Conservation (phyloP, 2,797 vertebrate genomes). For the Oreochromis grahami region DNA sequence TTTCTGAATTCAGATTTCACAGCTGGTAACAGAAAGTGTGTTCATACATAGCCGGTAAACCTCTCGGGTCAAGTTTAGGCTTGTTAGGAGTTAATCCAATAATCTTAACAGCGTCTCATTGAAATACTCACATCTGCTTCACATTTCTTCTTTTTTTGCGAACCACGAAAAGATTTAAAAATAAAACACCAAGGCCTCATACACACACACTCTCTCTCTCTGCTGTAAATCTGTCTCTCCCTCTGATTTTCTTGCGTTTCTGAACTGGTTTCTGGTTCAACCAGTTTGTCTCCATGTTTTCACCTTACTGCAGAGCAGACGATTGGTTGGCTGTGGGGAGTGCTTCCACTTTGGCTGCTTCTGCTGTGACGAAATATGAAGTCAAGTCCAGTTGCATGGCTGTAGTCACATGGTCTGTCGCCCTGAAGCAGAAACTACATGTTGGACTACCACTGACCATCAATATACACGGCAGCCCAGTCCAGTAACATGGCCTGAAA, state of each 20-base stretch:
- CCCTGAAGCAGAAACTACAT: fast-evolving
- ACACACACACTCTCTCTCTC: not conserved
- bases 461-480: not conserved
- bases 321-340: slow-evolving; percentile 9
- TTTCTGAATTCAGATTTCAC: not conserved
- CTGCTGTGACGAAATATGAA: not conserved
- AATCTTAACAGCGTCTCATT: not conserved
- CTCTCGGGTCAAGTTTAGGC: not conserved
- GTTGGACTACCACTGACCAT: not conserved
- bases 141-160: not conserved
- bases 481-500: fast-evolving
- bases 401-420: not conserved
- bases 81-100: not conserved
- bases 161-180: not conserved
- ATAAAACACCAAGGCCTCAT: fast-evolving
- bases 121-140: slow-evolving; percentile 25
- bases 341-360: not conserved
- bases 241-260: not conserved
- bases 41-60: not conserved
- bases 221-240: not conserved
- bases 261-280: slow-evolving; percentile 36
- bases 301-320: not conserved
- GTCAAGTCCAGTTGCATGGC: not conserved
- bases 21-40: not conserved
- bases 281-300: slow-evolving; percentile 54